Base-by-base conservation (phyloP, 2,888 invertebrate species). In the Drosophila ochracea region DNA sequence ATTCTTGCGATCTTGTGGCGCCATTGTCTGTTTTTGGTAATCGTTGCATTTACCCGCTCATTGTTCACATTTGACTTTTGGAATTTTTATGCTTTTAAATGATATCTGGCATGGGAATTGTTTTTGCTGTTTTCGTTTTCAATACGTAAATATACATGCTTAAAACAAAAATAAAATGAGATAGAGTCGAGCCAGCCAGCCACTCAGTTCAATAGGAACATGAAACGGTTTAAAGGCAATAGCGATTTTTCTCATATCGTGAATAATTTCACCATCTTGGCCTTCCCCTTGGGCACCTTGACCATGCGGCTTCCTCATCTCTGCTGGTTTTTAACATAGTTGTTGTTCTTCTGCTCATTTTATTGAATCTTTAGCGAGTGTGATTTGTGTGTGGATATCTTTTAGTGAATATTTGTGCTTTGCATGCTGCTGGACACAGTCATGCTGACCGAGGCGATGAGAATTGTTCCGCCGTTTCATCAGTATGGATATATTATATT, bases 381-480 rank as follows among this genome's bases (percentile, higher is more conserved):
- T 53, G 59, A 67, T 58, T 39, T 47, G 52, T 54, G 53, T 21
- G 30, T 25, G 47, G 4, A 25, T 47, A 30, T 67, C 62, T 69
- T 63, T 73, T 47, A 73, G 68, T 76, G 61, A 66, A 54, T 84
- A 87, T 89, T 91, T 78, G 80, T 71, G 55, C 76, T 73, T 73
- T 66, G 76, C 70, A 66, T 69, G 80, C 72, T 82, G 82, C 84
- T 78, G 76, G 72, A 72, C 53, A 68, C 78, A 70, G 73, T 73
- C 80, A 84, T 89, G 84, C 78, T 87, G 76, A 76, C 88, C 70
- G 89, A 86, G 62, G 84, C 88, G 63, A 76, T 87, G 70, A 73
- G 86, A 55, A 65, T 82, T 53, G 66, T 89, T 47, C 66, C 76
- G 60, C 91, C 88, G 41, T 87, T 71, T 60, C 81, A 91, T 60